phyloP scores from a whole-genome alignment of 2,113 vertebrate species.

The Coracopsis vasa region DNA sequence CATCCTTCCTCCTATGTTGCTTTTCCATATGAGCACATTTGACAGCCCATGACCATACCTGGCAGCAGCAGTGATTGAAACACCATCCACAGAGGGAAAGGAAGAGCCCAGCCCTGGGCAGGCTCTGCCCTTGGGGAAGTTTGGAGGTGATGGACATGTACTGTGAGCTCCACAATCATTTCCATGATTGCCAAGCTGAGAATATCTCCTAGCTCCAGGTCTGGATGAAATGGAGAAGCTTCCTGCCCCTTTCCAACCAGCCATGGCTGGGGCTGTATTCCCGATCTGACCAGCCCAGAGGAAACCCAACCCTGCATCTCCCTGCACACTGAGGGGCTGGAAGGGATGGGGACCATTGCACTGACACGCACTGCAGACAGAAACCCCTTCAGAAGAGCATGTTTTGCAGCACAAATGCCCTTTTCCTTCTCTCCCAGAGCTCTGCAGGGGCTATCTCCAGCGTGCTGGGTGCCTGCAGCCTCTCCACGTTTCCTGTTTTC shows the following conservation, averaged over 20 bases:
- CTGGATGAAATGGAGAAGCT: background rate
- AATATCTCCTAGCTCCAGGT: background rate
- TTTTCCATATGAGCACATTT: background rate
- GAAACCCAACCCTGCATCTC: background rate
- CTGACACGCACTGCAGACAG: background rate
- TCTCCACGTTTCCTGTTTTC: constrained; percentile 38
- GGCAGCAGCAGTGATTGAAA: background rate
- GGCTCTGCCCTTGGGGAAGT: background rate
- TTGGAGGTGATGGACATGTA: background rate
- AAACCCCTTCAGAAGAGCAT: background rate
- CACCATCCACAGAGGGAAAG: background rate
- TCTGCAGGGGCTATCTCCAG: background rate
- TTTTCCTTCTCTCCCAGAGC: background rate
- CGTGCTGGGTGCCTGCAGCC: background rate
- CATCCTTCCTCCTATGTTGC: background rate
- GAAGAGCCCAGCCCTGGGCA: background rate
- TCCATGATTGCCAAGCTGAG: background rate
- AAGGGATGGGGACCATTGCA: background rate
- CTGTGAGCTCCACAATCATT: background rate
- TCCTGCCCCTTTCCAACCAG: background rate
- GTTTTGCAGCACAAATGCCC: background rate
- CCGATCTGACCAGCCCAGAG: background rate
- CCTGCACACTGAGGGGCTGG: background rate
- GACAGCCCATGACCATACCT: background rate
- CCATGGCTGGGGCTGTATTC: background rate